Percentiles rank a stretch among this genome's conserved stretches.
Conservation (phyloP, 2,113 vertebrate genomes). For the Tychaedon coryphoeus region DNA sequence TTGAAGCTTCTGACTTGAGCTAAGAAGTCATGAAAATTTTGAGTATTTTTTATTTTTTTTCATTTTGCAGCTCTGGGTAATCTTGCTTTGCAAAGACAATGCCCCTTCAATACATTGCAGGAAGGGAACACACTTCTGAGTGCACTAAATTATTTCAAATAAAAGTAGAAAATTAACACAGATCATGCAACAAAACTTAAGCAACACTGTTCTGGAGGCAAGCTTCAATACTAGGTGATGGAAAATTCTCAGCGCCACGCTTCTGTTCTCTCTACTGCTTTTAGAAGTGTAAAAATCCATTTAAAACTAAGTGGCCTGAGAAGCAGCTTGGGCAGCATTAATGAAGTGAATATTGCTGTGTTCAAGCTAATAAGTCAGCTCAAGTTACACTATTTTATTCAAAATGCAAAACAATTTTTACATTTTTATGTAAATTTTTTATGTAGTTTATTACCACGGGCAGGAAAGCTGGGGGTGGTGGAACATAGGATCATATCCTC, state of each 20-base stretch:
- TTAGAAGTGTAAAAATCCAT: not conserved
- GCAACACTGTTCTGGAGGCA: not conserved
- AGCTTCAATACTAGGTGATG: not conserved
- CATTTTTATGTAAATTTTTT: not conserved
- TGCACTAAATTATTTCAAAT: not conserved
- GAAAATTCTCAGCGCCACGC: not conserved
- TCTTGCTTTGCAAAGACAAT: not conserved
- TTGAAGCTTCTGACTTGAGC: not conserved
- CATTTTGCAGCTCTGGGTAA: not conserved
- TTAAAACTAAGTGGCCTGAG: not conserved
- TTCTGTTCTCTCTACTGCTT: not conserved
- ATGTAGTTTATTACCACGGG: not conserved
- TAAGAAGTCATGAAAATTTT: not conserved
- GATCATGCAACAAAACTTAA: not conserved
- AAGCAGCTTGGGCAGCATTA: not conserved
- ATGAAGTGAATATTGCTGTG: not conserved
- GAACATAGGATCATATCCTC: not conserved
- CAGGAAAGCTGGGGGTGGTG: not conserved
- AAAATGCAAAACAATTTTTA: not conserved
- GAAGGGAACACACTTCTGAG: not conserved
- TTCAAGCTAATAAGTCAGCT: not conserved
- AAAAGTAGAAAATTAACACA: not conserved
- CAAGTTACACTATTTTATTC: not conserved
- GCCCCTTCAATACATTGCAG: not conserved
- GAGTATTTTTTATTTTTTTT: not conserved